These are phyloP conservation scores for Eudemis profundana DNA, from an alignment of 2,888 invertebrate genomes.

Conservation along the genomic window DNA sequence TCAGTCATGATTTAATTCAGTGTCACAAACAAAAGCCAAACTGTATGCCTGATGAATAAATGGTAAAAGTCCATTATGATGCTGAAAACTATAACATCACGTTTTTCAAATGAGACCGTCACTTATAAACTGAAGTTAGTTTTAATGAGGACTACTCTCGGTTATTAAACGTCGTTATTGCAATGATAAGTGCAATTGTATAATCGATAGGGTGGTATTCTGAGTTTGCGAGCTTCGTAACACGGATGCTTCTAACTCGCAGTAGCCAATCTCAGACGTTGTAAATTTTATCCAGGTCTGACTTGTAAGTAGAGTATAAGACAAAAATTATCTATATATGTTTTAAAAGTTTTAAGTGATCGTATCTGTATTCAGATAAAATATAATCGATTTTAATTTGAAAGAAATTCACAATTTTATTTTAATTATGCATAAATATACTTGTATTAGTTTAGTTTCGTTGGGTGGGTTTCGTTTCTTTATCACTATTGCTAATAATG, in stretches of 20 bases:
- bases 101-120: background rate
- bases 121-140: background rate
- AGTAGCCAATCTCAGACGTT: background rate
- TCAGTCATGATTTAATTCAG: conserved; percentile 1
- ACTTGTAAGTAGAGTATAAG: conserved; percentile 40
- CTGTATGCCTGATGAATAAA: conserved; percentile 1
- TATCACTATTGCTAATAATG: conserved; percentile 38
- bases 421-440: conserved; percentile 49
- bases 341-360: conserved; percentile 39
- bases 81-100: background rate
- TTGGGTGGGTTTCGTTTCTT: conserved; percentile 50
- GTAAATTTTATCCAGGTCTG: conserved; percentile 41
- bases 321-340: conserved; percentile 34
- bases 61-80: background rate
- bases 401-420: conserved; percentile 41
- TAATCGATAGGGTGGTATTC: conserved; percentile 9
- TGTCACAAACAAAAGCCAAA: conserved; percentile 14
- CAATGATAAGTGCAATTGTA: conserved; percentile 41
- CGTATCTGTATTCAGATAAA: conserved; percentile 43
- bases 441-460: conserved; percentile 56
- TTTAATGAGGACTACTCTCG: background rate
- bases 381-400: conserved; percentile 37
- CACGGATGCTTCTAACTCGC: background rate
- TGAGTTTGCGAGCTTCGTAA: conserved; percentile 1
- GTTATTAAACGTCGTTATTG: conserved; percentile 18